Evolutionary conservation across 2,888 invertebrate genomes (phyloP).

Genomic region (Camptogramma bilineatum): DNA sequence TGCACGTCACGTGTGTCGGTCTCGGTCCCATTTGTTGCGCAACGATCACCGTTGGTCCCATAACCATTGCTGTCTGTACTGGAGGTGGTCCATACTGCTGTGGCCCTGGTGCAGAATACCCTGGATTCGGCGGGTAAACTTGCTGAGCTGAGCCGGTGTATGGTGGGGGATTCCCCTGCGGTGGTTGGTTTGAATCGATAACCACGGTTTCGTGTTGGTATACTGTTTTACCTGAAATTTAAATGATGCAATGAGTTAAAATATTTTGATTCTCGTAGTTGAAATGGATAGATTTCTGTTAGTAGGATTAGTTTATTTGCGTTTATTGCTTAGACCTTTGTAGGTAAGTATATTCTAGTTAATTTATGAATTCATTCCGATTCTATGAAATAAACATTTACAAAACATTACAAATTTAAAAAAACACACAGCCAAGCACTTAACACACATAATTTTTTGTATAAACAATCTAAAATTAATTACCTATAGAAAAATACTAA

Average conservation of each 20-base stretch:
- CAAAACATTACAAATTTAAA: no score
- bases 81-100: conserved; percentile 10
- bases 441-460: no score
- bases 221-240: conserved; percentile 22
- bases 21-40: conserved; percentile 56
- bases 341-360: no score
- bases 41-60: conserved; percentile 39
- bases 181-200: conserved; percentile 20
- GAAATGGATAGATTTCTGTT: no score
- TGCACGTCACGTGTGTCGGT: conserved; percentile 64
- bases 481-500: no score
- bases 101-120: conserved; percentile 19
- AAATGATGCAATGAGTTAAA: neutral
- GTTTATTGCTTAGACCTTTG: no score
- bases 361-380: no score
- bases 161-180: conserved; percentile 37
- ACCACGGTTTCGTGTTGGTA: conserved; percentile 21
- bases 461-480: no score
- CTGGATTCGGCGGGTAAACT: conserved; percentile 33
- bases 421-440: no score
- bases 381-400: no score
- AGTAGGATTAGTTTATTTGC: no score
- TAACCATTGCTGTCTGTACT: conserved; percentile 8
- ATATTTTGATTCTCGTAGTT: no score
- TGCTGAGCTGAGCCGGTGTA: conserved; percentile 37